Conservation (phyloP, 2,797 vertebrate genomes). For the Merluccius polli region DNA sequence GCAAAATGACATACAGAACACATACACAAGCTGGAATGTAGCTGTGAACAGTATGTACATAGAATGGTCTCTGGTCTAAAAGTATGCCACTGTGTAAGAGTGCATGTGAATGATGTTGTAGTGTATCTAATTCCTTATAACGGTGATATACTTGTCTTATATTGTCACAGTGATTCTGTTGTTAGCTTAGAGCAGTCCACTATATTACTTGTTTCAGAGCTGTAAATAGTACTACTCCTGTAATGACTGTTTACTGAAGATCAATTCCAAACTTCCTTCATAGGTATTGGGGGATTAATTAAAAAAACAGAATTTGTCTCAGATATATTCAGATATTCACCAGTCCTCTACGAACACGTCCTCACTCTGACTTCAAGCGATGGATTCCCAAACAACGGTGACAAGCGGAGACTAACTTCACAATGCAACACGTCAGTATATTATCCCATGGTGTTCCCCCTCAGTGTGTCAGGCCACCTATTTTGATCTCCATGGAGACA, state of each 20-base stretch:
- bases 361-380: conserved; percentile 17
- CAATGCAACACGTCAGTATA: conserved; percentile 51
- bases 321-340: conserved; percentile 2
- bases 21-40: conserved; percentile 63
- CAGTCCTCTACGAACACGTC: background rate
- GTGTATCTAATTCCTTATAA: conserved; percentile 71
- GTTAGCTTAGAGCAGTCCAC: conserved; percentile 76
- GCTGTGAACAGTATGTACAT: conserved; percentile 76
- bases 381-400: conserved; percentile 48
- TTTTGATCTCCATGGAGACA: background rate
- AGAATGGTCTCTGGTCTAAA: conserved; percentile 62
- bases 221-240: conserved; percentile 75
- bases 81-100: conserved; percentile 66
- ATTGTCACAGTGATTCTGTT: conserved; percentile 77
- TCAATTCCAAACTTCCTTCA: background rate
- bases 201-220: conserved; percentile 68
- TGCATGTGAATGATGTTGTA: conserved; percentile 88
- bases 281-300: conserved; percentile 15
- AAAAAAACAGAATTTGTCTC: conserved; percentile 1
- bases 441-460: conserved; percentile 22
- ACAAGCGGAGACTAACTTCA: conserved; percentile 52
- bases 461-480: background rate
- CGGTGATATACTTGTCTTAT: conserved; percentile 62
- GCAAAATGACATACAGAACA: conserved; percentile 34
- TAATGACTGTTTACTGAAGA: background rate